Evolutionary conservation across 2,888 invertebrate species (phyloP).

Genomic region (Drosophila parthenogenetica): DNA sequence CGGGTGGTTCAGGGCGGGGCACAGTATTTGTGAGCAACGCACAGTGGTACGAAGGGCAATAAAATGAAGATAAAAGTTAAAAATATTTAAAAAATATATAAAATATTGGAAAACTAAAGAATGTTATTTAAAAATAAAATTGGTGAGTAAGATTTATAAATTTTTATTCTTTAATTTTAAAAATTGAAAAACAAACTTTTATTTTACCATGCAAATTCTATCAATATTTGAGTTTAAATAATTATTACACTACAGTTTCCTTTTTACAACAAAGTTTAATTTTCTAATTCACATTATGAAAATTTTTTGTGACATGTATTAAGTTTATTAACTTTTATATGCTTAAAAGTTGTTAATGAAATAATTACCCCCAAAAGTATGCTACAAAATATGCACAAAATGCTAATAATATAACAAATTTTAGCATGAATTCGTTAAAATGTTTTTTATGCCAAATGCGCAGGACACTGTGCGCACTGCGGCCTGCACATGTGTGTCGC

Average conservation of each 20-base stretch:
- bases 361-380: conserved; percentile 43
- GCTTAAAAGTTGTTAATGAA: background rate
- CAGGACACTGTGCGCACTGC: conserved; percentile 15
- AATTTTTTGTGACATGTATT: background rate
- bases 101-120: no score
- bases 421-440: background rate
- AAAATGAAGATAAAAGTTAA: background rate
- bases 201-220: no score
- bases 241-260: no score
- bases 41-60: conserved; percentile 45
- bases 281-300: no score
- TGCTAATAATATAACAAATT: background rate
- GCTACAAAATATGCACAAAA: conserved; percentile 1
- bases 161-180: no score
- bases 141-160: no score
- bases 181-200: no score
- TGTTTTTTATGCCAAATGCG: background rate
- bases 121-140: no score
- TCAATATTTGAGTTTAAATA: no score
- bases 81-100: background rate
- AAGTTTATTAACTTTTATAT: background rate
- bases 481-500: conserved; percentile 45
- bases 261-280: no score
- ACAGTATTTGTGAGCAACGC: conserved; percentile 3
- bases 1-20: conserved; percentile 56